These are phyloP conservation scores for Papilio gigon DNA, from an alignment of 2,888 invertebrate genomes.

Conservation along the genomic window DNA sequence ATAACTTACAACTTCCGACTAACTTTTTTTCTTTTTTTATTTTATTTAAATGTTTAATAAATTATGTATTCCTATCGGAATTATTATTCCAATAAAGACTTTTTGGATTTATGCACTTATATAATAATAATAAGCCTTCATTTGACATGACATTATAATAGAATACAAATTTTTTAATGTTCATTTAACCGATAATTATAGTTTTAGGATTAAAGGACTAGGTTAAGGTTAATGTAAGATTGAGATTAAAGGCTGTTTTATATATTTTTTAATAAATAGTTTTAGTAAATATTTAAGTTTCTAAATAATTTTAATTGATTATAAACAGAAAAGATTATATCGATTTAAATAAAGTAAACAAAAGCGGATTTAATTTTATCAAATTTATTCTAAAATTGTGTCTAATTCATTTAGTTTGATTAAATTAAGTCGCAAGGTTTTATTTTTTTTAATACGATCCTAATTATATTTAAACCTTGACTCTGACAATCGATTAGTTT, in stretches of 20 bases:
- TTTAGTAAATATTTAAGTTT: too few species aligned
- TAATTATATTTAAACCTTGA: conserved; percentile 24
- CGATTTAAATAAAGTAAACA: neutral
- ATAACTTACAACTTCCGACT: neutral
- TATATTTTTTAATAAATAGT: too few species aligned
- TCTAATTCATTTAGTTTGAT: neutral
- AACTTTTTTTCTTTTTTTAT: neutral
- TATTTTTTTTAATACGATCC: conserved; percentile 18
- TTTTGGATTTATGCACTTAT: too few species aligned
- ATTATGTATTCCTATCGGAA: neutral
- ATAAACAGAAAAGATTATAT: neutral
- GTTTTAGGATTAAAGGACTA: too few species aligned
- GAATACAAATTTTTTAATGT: too few species aligned
- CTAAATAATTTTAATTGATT: neutral
- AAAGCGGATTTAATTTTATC: conserved; percentile 2
- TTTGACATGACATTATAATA: too few species aligned
- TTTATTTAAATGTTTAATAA: neutral
- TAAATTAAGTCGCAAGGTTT: neutral
- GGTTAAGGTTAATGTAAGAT: too few species aligned
- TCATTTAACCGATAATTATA: too few species aligned
- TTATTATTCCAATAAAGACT: neutral
- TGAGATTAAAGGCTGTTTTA: too few species aligned
- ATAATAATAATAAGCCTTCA: too few species aligned
- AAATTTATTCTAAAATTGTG: neutral
- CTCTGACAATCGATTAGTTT: conserved; percentile 47